Evolutionary conservation across 1,140 invertebrate species (phyloP).

Genomic region (Pseudomyrmex cubaensis): DNA sequence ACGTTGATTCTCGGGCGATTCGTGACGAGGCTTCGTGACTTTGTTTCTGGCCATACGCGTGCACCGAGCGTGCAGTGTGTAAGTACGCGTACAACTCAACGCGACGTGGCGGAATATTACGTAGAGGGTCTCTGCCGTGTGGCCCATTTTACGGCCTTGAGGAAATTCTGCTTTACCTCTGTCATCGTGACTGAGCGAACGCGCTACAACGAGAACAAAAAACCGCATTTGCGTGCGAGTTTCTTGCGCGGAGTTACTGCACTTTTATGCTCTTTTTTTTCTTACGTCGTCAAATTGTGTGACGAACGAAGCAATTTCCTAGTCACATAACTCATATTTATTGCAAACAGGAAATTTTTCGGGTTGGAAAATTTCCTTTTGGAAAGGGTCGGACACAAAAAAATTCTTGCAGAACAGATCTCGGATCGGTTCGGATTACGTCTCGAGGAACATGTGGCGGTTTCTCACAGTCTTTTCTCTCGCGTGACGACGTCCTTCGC

Average conservation of each 20-base stretch:
- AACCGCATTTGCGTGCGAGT: neutral
- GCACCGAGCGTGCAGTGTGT: neutral
- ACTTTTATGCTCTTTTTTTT: neutral
- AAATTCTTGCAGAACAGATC: neutral
- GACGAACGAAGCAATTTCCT: too few relatives aligned
- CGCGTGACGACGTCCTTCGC: slow-evolving; percentile 46
- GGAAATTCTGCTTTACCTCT: slow-evolving; percentile 46
- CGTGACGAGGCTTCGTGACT: slow-evolving; percentile 27
- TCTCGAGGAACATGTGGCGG: slow-evolving; percentile 34
- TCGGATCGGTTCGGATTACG: slow-evolving; percentile 46
- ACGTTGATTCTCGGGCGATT: slow-evolving; percentile 21
- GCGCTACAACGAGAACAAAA: slow-evolving; percentile 3
- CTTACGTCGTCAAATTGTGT: too few relatives aligned
- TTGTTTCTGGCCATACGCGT: slow-evolving; percentile 40
- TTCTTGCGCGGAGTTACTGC: neutral
- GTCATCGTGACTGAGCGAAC: slow-evolving; percentile 46
- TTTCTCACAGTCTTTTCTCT: slow-evolving; percentile 60
- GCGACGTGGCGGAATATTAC: slow-evolving; percentile 53
- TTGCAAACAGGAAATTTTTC: neutral
- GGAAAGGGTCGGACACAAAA: neutral
- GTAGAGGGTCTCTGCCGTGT: neutral
- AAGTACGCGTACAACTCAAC: slow-evolving; percentile 25
- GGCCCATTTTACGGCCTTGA: slow-evolving; percentile 62
- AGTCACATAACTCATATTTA: too few relatives aligned
- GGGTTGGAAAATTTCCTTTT: too few relatives aligned